Evolutionary conservation across 2,888 invertebrate genomes (phyloP).

Genomic region (Tipula helvola): DNA sequence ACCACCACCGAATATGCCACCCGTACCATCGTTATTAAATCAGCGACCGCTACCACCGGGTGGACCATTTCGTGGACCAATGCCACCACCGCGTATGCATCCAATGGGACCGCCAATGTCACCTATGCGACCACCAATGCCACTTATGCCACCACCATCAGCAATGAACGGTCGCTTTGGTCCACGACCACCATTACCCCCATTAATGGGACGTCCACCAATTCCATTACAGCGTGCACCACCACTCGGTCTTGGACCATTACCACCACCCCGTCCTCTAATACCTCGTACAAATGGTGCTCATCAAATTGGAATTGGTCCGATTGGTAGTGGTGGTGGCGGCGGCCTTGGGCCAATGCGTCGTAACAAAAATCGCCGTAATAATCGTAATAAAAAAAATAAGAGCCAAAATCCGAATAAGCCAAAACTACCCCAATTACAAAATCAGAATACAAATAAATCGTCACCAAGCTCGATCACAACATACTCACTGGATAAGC

Average conservation of each 20-base stretch:
- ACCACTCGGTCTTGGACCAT: conserved; percentile 10
- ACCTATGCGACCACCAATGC: conserved; percentile 19
- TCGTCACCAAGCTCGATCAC: neutral
- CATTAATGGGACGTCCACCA: conserved; percentile 14
- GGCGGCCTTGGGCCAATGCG: conserved; percentile 14
- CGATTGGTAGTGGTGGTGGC: neutral
- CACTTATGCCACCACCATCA: conserved; percentile 20
- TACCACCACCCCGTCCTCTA: conserved; percentile 13
- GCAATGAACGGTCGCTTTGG: conserved; percentile 33
- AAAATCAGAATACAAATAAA: conserved; percentile 31
- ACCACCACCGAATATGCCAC: conserved; percentile 16
- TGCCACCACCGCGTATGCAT: conserved; percentile 18
- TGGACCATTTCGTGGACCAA: conserved; percentile 21
- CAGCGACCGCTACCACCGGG: conserved; percentile 20
- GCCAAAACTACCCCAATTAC: neutral
- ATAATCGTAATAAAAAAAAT: conserved; percentile 12
- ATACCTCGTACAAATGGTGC: conserved; percentile 12
- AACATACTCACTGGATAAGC: conserved; percentile 37
- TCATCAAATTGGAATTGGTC: neutral
- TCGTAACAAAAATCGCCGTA: conserved; percentile 12
- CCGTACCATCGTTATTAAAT: neutral
- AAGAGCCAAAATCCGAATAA: conserved; percentile 8
- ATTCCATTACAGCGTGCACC: conserved; percentile 14
- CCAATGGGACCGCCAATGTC: conserved; percentile 14
- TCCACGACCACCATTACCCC: conserved; percentile 23